phyloP scores from a whole-genome alignment of 2,797 vertebrate species.

The Syndactyla subalaris region DNA sequence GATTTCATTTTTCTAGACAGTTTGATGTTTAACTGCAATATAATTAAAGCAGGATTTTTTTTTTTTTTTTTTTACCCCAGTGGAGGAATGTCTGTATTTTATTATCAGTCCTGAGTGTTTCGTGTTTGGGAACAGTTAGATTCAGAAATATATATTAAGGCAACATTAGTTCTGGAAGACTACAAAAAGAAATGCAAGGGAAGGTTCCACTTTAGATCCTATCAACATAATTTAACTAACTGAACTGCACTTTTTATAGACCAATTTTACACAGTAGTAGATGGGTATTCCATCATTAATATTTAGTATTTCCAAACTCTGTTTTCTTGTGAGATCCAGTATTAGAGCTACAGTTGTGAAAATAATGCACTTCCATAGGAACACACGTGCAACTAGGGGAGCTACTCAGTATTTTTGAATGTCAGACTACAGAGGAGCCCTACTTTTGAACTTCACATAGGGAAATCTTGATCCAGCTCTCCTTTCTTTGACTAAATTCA shows the following conservation, averaged over 20 bases:
- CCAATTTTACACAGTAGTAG: background rate
- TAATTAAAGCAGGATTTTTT: background rate
- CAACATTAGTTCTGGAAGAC: background rate
- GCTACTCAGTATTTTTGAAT: background rate
- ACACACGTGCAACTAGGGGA: background rate
- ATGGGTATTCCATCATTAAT: background rate
- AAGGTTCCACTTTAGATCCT: background rate
- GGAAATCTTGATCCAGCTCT: background rate
- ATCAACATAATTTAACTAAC: background rate
- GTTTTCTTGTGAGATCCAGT: background rate
- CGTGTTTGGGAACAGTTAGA: background rate
- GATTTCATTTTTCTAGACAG: background rate
- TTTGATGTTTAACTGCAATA: background rate
- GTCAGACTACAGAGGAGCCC: background rate
- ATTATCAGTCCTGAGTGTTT: background rate
- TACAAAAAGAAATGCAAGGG: background rate
- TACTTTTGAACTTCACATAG: background rate
- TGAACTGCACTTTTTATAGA: background rate
- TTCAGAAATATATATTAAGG: background rate
- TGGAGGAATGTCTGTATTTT: background rate
- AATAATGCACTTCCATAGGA: background rate
- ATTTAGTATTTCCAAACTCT: background rate
- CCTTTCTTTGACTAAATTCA: background rate
- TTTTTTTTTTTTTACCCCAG: background rate
- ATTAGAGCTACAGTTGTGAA: background rate